Base-by-base conservation (phyloP, 2,888 invertebrate species). In the Tinea pellionella region DNA sequence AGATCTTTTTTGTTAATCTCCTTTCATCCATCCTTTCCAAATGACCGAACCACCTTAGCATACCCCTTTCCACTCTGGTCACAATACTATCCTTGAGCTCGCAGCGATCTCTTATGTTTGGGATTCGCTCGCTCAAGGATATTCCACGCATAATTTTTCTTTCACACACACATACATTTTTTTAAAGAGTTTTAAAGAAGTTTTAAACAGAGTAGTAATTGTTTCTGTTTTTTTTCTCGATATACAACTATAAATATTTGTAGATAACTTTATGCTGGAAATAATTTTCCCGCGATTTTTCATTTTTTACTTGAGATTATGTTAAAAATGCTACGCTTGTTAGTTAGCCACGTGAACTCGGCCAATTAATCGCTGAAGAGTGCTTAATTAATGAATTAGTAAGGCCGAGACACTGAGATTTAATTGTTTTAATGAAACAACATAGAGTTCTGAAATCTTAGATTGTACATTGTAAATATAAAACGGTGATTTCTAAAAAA, bases 341-440 rank as follows among this genome's bases (percentile, higher is more conserved):
- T 68, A 68, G 60, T 62, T 67, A 1, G 57, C 69, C 70, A 70
- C 73, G 73, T 71, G 75, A 80, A 78, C 71, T 66, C 66, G 67
- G 69, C 72, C 71, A 79, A 78, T 79, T 78, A 80, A 73, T 68
- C 63, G 68, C 66, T 65, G 62, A n/a, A 63, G 61, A 61, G 63
- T 61, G 66, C 67, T 67, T 77, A 77, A 78, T 76, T 71, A 78
- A 72, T 73, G 70, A 66, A 72, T 73, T 72, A 69, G 64, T 63
- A 64, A 47, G 61, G 60, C 32, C 60, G 60, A 12, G 18, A 42
- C 30, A 37, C 29, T 29, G n/a, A 57, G 30, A 30, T 32, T 57
- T 57, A 57, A 57, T 57, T 57, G 57, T 57, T 57, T 15, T 53
- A 12, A 18, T 24, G 24, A 53, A 24, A 53, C 53, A 18, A 12